Conservation (phyloP, 2,113 vertebrate genomes). For the Motacilla alba region DNA sequence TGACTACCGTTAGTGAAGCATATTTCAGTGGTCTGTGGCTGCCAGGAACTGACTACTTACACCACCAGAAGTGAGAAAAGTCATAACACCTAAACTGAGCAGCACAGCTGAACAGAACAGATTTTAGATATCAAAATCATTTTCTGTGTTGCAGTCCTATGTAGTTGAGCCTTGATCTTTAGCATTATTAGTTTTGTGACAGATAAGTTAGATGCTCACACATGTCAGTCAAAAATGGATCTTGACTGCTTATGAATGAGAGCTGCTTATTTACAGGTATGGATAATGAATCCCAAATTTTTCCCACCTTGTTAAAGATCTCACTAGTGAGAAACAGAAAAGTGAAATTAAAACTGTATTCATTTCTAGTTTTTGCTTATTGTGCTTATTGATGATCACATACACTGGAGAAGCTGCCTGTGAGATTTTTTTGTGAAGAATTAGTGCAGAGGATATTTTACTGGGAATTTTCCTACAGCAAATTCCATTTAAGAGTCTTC, state of each 20-base stretch:
- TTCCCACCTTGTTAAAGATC: background rate
- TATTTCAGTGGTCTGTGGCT: background rate
- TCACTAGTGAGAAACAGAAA: background rate
- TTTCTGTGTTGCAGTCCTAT: background rate
- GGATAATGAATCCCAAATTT: background rate
- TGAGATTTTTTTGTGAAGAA: background rate
- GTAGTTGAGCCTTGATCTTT: background rate
- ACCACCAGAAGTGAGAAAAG: background rate
- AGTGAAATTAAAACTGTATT: background rate
- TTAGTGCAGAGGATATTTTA: background rate
- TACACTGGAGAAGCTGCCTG: background rate
- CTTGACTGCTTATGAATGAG: background rate
- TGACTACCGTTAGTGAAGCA: background rate
- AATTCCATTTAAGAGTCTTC: background rate
- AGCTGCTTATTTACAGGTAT: background rate
- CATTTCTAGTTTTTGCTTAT: background rate
- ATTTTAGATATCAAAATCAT: background rate
- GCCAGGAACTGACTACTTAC: background rate
- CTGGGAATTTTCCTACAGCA: background rate
- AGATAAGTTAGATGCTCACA: background rate
- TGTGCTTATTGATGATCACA: background rate
- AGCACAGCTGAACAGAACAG: background rate
- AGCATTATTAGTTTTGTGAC: background rate
- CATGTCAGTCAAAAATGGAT: background rate
- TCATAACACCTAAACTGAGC: background rate